Conservation (phyloP, 1,140 invertebrate genomes). For the Hyposmocoma kahamanoa region DNA sequence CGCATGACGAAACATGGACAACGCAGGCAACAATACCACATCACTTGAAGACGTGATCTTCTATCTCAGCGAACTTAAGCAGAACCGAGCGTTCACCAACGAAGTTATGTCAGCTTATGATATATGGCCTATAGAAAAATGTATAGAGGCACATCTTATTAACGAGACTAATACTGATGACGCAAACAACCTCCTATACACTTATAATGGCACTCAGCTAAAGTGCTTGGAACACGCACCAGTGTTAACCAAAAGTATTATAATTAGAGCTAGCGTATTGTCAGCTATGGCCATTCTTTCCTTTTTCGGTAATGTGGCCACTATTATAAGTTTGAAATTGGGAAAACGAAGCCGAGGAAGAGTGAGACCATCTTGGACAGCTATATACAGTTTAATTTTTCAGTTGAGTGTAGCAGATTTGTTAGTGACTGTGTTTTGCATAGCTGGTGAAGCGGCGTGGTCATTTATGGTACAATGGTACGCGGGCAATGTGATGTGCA, state of each 20-base stretch:
- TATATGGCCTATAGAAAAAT: constrained; percentile 52
- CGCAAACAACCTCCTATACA: constrained; percentile 21
- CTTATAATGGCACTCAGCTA: constrained; percentile 54
- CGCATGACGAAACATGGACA: constrained; percentile 62
- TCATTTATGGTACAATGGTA: constrained; percentile 86
- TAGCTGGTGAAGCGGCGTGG: constrained; percentile 86
- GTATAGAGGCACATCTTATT: constrained; percentile 31
- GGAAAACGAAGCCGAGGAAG: constrained; percentile 70
- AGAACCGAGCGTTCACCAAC: constrained; percentile 28
- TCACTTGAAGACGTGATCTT: constrained; percentile 41
- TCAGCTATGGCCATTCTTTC: constrained; percentile 81
- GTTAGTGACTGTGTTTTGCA: constrained; percentile 86
- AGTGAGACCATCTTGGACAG: constrained; percentile 76
- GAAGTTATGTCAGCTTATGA: constrained; percentile 9
- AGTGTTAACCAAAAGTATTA: constrained; percentile 71
- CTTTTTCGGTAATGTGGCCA: constrained; percentile 82
- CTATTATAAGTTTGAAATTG: constrained; percentile 83
- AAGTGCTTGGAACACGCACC: constrained; percentile 78
- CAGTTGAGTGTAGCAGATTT: constrained; percentile 85
- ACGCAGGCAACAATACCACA: constrained; percentile 60
- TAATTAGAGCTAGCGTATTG: constrained; percentile 79
- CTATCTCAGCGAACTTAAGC: constrained; percentile 26
- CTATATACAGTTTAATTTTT: constrained; percentile 85
- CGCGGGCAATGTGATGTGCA: constrained; percentile 84
- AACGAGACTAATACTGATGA: constrained; percentile 38